These are phyloP conservation scores for Zoanthus sansibaricus DNA, from an alignment of 92 coral and sea anemone species.

Conservation along the genomic window DNA sequence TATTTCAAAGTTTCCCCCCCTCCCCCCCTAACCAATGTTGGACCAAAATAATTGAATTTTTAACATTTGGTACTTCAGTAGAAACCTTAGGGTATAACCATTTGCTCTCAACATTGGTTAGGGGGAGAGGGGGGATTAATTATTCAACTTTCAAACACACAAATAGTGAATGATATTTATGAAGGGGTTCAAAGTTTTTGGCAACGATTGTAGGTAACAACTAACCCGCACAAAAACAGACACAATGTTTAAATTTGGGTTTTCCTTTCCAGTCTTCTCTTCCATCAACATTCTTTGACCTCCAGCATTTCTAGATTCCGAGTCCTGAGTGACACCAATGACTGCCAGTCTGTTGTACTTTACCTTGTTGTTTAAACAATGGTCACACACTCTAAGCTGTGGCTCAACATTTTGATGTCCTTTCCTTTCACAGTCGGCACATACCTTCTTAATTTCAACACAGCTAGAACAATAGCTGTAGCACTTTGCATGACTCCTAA, in stretches of 20 bases:
- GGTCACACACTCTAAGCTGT: constrained; percentile 28
- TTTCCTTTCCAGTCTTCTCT: not conserved
- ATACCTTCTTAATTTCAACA: constrained; percentile 35
- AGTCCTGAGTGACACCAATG: constrained; percentile 41
- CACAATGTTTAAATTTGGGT: constrained; percentile 8
- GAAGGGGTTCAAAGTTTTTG: too few relatives aligned
- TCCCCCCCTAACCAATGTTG: too few relatives aligned
- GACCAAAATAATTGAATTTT: too few relatives aligned
- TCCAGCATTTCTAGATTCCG: constrained; percentile 42
- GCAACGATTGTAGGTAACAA: too few relatives aligned
- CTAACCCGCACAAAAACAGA: not conserved
- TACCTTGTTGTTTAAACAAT: not conserved
- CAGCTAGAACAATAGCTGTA: constrained; percentile 47
- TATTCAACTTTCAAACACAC: too few relatives aligned
- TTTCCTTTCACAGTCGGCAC: constrained; percentile 40
- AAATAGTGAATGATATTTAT: too few relatives aligned
- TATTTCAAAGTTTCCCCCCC: too few relatives aligned
- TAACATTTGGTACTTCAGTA: too few relatives aligned
- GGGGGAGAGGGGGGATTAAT: too few relatives aligned
- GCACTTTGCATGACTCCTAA: constrained; percentile 41
- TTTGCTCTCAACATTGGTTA: too few relatives aligned
- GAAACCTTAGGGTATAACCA: too few relatives aligned
- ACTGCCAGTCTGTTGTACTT: constrained; percentile 24
- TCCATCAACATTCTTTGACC: constrained; percentile 31
- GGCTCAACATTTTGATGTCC: constrained; percentile 51